Evolutionary conservation across 2,113 vertebrate genomes (phyloP), one percentile per base, ranked within the genome.

Genomic region (Donacobius atricapilla): DNA sequence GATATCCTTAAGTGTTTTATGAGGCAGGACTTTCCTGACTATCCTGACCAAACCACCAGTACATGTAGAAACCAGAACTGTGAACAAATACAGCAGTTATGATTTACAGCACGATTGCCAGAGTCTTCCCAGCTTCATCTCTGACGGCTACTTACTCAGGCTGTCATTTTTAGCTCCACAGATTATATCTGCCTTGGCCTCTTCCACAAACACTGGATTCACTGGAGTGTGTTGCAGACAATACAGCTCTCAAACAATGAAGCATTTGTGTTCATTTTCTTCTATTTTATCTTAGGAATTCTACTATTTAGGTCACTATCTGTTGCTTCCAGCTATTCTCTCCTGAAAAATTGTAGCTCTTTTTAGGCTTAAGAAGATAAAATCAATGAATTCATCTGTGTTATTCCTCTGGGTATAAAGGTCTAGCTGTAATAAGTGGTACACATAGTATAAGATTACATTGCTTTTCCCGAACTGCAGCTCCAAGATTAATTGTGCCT

Each of bases 241-340:
- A 94, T 79, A 35, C 76, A 60, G 69, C 76, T 80, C 88, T 92
- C 91, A 84, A 69, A 96, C 81, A 96, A 95, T 90, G 93, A 90
- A 79, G 96, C 76, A 88, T 80, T 96, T 94, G 87, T 96, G 87
- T 87, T 93, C 78, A 77, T 90, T 96, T 94, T 87, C 89, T 95
- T 93, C 86, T 40, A 60, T 90, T 95, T 92, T 88, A 83, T 94
- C 84, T 97, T 94, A 83, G 87, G 65, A 94, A 94, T 96, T 93
- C 93, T 88, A 89, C 95, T 96, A 94, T 96, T 97, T 97, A 96
- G 96, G 95, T 96, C 93, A 91, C 90, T 96, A 93, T 96, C 95
- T 91, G 77, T 94, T 95, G 95, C 94, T 97, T 85, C 93, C 87
- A 97, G 91, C 84, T 84, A 95, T 94, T 93, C 88, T 87, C 93